These are phyloP conservation scores for Digitonthophagus gazella DNA, from an alignment of 2,888 invertebrate species.

Conservation along the genomic window DNA sequence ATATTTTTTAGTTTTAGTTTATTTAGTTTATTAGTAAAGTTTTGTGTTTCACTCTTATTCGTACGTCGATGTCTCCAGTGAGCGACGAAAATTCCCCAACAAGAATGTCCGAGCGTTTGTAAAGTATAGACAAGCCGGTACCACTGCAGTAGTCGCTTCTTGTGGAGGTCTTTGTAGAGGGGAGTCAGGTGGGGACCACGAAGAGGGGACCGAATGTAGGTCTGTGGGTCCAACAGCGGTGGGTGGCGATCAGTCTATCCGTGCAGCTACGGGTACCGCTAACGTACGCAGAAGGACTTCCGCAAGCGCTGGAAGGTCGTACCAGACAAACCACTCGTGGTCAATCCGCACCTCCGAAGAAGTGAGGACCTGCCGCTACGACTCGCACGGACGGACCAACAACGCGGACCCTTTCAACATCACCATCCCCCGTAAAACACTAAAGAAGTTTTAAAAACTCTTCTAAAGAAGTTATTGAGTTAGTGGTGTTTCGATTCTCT, in stretches of 20 bases:
- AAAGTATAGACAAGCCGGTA: conserved; percentile 8
- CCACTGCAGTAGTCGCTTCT: conserved; percentile 16
- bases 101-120: conserved; percentile 11
- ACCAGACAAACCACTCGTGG: conserved; percentile 19
- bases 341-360: conserved; percentile 28
- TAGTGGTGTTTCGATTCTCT: neutral
- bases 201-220: conserved; percentile 46
- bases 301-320: conserved; percentile 41
- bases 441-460: neutral
- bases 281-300: conserved; percentile 44
- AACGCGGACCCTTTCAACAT: neutral
- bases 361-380: conserved; percentile 21
- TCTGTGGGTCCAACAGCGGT: conserved; percentile 49
- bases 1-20: no score
- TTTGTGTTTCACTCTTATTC: neutral
- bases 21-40: neutral
- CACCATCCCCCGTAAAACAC: neutral
- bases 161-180: conserved; percentile 22
- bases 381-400: conserved; percentile 29
- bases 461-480: neutral
- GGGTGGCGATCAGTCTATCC: conserved; percentile 49
- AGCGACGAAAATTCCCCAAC: conserved; percentile 16
- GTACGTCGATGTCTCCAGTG: neutral
- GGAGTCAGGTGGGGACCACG: conserved; percentile 40
- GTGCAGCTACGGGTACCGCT: conserved; percentile 44